Evolutionary conservation across 2,888 invertebrate genomes (phyloP).

Genomic region (Trachelus tabidus): DNA sequence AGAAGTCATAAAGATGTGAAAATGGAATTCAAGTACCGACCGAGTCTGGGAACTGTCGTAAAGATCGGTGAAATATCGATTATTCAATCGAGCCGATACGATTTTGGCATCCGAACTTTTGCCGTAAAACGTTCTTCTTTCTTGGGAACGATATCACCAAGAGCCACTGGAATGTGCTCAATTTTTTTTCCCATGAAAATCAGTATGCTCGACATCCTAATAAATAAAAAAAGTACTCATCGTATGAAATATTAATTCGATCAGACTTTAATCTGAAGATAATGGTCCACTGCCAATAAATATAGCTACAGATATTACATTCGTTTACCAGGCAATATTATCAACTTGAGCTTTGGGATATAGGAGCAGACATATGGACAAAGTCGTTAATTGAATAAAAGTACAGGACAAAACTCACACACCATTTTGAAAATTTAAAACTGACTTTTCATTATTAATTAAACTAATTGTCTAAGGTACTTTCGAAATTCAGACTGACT

Average conservation of each 20-base stretch:
- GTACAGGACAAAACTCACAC: background rate
- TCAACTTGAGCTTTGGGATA: background rate
- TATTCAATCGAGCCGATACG: background rate
- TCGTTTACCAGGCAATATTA: background rate
- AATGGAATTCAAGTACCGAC: background rate
- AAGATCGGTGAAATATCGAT: background rate
- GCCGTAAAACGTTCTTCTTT: background rate
- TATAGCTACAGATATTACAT: background rate
- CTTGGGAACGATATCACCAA: background rate
- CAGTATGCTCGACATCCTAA: background rate
- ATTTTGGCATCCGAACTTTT: background rate
- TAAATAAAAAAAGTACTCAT: background rate
- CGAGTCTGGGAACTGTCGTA: background rate
- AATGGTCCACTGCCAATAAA: background rate
- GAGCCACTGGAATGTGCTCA: background rate
- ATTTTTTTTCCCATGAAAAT: background rate
- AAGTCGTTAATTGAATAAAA: background rate
- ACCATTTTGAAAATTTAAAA: background rate
- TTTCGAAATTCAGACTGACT: background rate
- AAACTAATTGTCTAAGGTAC: background rate
- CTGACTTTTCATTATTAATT: background rate
- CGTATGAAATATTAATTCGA: background rate
- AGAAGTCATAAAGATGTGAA: background rate
- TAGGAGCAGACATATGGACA: background rate
- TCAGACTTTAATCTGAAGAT: background rate